Conservation (phyloP, 1,140 invertebrate genomes). For the Euwallacea similis region DNA sequence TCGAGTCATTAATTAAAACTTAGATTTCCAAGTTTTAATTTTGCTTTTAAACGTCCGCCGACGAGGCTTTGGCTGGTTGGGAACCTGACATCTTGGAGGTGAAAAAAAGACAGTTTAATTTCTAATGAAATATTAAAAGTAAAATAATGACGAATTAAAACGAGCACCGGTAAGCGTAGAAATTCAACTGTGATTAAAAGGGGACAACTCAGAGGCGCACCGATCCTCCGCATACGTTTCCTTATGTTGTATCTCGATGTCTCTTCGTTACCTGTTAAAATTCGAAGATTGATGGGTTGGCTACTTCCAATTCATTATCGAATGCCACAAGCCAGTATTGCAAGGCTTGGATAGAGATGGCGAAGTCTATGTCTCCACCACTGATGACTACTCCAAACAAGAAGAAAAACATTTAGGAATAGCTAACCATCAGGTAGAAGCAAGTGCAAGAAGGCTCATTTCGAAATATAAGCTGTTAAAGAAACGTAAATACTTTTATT, state of each 20-base stretch:
- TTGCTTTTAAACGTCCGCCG: slow-evolving; percentile 15
- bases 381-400: slow-evolving; percentile 26
- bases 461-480: slow-evolving; percentile 20
- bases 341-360: neutral
- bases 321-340: neutral
- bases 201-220: slow-evolving; percentile 21
- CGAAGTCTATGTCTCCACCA: too few relatives aligned
- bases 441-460: slow-evolving; percentile 16
- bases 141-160: slow-evolving; percentile 55
- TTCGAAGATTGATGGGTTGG: too few relatives aligned
- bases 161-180: slow-evolving; percentile 44
- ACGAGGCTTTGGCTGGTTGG: neutral
- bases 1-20: slow-evolving; percentile 25
- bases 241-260: too few relatives aligned
- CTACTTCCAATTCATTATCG: neutral
- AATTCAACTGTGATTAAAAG: slow-evolving; percentile 44
- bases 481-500: slow-evolving; percentile 25
- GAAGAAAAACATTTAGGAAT: slow-evolving; percentile 1
- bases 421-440: slow-evolving; percentile 2
- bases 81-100: slow-evolving; percentile 23
- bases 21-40: slow-evolving; percentile 22
- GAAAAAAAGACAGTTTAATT: slow-evolving; percentile 38
- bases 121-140: slow-evolving; percentile 54
- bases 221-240: neutral
- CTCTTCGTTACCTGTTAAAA: too few relatives aligned